A percentile compares a stretch with the other conserved stretches of the same genome.
phyloP scores from a whole-genome alignment of 2,113 vertebrate genomes.

The Vimba vimba region DNA sequence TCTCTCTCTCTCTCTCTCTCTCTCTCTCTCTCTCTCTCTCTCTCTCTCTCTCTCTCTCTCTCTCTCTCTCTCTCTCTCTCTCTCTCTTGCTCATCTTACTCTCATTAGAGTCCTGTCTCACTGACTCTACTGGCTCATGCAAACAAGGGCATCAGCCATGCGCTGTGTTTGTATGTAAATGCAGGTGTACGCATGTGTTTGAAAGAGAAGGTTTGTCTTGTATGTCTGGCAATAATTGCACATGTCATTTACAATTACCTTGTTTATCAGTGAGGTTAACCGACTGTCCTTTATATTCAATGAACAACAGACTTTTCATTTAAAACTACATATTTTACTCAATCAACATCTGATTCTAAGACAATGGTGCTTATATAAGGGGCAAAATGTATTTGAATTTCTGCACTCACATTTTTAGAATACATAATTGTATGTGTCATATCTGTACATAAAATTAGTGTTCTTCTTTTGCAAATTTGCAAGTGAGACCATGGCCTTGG shows the following conservation, averaged over 20 bases:
- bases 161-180: conserved; percentile 40
- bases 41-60: conserved; percentile 39
- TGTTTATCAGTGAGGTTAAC: conserved; percentile 29
- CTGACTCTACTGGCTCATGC: conserved; percentile 22
- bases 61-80: conserved; percentile 46
- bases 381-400: background rate
- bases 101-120: conserved; percentile 13
- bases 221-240: background rate
- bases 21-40: conserved; percentile 5
- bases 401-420: background rate
- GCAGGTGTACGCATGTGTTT: conserved; percentile 20
- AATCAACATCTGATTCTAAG: background rate
- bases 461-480: background rate
- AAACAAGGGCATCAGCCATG: conserved; percentile 26
- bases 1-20: too few species aligned
- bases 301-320: conserved; percentile 18
- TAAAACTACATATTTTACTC: conserved; percentile 7
- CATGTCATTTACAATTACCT: conserved; percentile 35
- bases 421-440: background rate
- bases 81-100: conserved; percentile 63
- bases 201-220: conserved; percentile 21
- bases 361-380: background rate
- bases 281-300: conserved; percentile 23
- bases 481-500: conserved; percentile 17
- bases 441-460: background rate